Base-by-base conservation (phyloP, 2,797 vertebrate species). In the Tenualosa thibaudeaui region DNA sequence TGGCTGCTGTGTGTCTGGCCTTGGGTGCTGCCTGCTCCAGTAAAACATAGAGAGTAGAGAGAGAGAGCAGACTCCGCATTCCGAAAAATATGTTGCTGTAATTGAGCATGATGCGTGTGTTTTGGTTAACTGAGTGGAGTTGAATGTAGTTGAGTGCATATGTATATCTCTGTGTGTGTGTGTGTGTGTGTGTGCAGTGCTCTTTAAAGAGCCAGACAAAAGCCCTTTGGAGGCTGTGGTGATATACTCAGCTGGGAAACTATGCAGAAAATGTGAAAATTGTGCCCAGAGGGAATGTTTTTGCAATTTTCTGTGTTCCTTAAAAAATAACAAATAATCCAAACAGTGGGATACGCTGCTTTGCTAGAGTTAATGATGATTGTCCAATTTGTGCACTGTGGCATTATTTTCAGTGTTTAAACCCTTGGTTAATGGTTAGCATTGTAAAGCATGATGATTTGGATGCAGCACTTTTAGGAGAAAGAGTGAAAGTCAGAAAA, bases 201-300 rank as follows among this genome's bases (percentile, higher is more conserved):
- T 83, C 53, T 75, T 56, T 81, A 84, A 51, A 86, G 84, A 78
- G 82, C 88, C 88, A 87, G 86, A 90, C 85, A 86, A 90, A 92
- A 91, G 83, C 84, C 71, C 82, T 89, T 88, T 86, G 91, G 90
- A 88, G 89, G 89, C 93, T 92, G 92, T 92, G 90, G 92, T 92
- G 84, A 92, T 93, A 81, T 88, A 93, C 92, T 94, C 92, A 90
- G 90, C 88, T 85, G 85, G 93, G 93, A 94, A 95, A 95, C 85
- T 93, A 94, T 95, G 91, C 88, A 40, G 93, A 90, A 93, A 94
- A 95, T 94, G 91, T 91, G 87, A 86, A 90, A 85, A 82, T 88
- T 84, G 89, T 89, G 91, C 89, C 91, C 89, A 92, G 90, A 92
- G 84, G 65, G 82, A 89, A 88, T 86, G 89, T 86, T 90, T 94